A percentile compares a stretch with the other conserved stretches of the same genome.
Evolutionary conservation across 2,888 invertebrate genomes (phyloP).

Genomic region (Papilio demoleus): DNA sequence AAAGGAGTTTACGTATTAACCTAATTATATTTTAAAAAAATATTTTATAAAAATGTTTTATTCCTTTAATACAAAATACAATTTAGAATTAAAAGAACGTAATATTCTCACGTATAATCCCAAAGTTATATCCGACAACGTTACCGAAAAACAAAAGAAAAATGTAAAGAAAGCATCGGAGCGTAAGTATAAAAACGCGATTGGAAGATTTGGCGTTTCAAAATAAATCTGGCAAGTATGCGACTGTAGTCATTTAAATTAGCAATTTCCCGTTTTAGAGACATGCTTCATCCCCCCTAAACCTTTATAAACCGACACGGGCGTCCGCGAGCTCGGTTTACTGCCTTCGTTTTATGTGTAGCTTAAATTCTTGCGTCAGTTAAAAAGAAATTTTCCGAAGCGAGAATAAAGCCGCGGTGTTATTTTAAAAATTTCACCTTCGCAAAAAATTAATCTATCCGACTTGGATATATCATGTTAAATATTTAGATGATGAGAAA

Average conservation of each 20-base stretch:
- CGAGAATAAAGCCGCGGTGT: conserved; percentile 12
- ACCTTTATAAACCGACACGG: conserved; percentile 39
- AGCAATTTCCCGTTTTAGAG: conserved; percentile 46
- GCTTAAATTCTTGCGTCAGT: conserved; percentile 39
- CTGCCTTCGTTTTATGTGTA: conserved; percentile 38
- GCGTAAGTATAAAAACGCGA: conserved; percentile 47
- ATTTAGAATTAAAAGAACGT: not conserved
- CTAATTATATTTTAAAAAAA: not conserved
- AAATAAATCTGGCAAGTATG: conserved; percentile 43
- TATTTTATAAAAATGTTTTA: not conserved
- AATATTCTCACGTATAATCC: conserved; percentile 18
- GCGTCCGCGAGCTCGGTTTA: conserved; percentile 30
- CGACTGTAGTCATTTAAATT: conserved; percentile 44
- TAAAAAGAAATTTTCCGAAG: conserved; percentile 36
- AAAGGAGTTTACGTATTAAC: conserved; percentile 4
- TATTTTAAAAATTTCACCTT: conserved; percentile 21
- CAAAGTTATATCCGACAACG: conserved; percentile 36
- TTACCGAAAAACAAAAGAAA: conserved; percentile 41
- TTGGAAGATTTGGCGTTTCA: conserved; percentile 43
- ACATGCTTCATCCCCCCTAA: conserved; percentile 40
- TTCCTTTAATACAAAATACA: conserved; percentile 1
- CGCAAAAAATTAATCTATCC: conserved; percentile 19
- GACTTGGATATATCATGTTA: not conserved
- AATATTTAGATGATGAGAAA: conserved; percentile 7
- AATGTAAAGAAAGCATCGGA: conserved; percentile 47